phyloP scores from a whole-genome alignment of 2,888 invertebrate species.

The Meghimatium bilineatum region DNA sequence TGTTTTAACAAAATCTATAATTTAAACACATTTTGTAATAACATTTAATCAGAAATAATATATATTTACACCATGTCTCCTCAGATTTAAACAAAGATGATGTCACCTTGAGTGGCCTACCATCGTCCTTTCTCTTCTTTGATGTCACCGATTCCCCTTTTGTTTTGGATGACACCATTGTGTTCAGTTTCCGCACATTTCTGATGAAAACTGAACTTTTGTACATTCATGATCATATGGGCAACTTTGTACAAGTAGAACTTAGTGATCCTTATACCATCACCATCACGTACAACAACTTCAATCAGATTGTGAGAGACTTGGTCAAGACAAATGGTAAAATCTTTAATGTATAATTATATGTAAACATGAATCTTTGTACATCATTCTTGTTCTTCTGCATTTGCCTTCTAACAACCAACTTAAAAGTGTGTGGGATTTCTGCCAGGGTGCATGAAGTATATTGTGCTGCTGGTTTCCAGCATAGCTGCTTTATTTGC shows the following conservation, averaged over 20 bases:
- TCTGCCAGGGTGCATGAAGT: too few species aligned
- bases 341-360: not conserved
- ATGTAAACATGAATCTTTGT: not conserved
- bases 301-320: slow-evolving; percentile 53
- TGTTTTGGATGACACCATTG: slow-evolving; percentile 87
- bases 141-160: slow-evolving; percentile 81
- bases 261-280: slow-evolving; percentile 57
- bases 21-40: too few species aligned
- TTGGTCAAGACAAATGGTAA: slow-evolving; percentile 45
- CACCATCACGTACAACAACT: slow-evolving; percentile 59
- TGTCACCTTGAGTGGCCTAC: slow-evolving; percentile 89
- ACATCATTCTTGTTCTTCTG: too few species aligned
- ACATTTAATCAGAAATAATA: not conserved
- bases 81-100: slow-evolving; percentile 93
- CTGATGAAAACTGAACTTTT: slow-evolving; percentile 85
- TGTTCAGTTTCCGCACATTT: slow-evolving; percentile 93
- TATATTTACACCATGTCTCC: slow-evolving; percentile 46
- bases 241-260: slow-evolving; percentile 89
- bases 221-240: slow-evolving; percentile 93
- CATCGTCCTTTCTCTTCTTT: slow-evolving; percentile 83
- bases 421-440: too few species aligned
- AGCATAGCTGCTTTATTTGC: too few species aligned
- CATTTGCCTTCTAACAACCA: too few species aligned
- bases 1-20: too few species aligned
- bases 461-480: too few species aligned